Evolutionary conservation across 1,140 invertebrate species (phyloP), one percentile per base, ranked within the genome.

Genomic region (Pristionchus pacificus): DNA sequence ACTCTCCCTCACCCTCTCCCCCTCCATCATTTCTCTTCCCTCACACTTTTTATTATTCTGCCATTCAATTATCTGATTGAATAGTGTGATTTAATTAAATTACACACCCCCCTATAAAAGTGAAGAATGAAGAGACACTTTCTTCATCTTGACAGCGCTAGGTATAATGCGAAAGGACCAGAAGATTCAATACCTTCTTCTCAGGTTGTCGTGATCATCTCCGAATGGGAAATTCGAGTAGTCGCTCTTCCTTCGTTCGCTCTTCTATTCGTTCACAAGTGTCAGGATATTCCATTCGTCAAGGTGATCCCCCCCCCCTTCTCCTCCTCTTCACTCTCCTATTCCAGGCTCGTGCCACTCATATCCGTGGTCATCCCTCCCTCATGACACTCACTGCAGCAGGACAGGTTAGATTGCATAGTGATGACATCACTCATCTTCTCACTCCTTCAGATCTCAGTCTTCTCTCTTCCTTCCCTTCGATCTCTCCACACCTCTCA

Each of bases 311-410:
- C n/a, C 19, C 38, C 32, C 15, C 3, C 14, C 33, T 28, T 15
- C 25, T 55, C 59, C 1, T 1, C 13, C 15, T 65, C 6, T 10
- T 49, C 38, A 6, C 19, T 49, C 6, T 10, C 38, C 38, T 49
- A 15, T 71, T 3, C 29, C 29, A 76, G 77, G 79, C 80, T 19
- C 58, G 62, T 15, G 30, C 72, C 14, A 80, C 74, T 10, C 81
- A 83, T 74, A 77, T 83, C 60, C 74, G 81, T 29, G 82, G 82
- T 19, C 78, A 83, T 68, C 81, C 81, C 0, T 77, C 64, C 28
- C 60, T 83, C 2, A 68, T 84, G 62, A 71, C 71, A 58, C 65
- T 83, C 30, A 83, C 72, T 64, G 78, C 77, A 29, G 75, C 79
- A 25, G 80, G 81, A 49, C 58, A 74, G n/a, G 29, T 84, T 38